These are phyloP conservation scores for Amiota minor DNA, from an alignment of 2,888 invertebrate genomes.

Conservation along the genomic window DNA sequence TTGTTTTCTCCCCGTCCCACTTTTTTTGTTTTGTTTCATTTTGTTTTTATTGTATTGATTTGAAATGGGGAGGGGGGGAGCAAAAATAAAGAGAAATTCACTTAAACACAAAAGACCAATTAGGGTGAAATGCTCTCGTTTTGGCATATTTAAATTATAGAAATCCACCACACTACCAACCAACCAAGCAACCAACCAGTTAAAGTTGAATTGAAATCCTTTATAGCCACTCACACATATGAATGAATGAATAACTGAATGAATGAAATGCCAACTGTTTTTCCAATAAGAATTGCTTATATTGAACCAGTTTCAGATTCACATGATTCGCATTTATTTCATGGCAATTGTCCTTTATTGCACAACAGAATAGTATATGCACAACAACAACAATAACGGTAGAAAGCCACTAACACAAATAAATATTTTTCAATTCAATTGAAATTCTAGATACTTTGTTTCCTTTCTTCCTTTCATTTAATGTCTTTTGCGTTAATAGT, in stretches of 20 bases:
- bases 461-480: too few relatives aligned
- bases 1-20: background rate
- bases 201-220: too few relatives aligned
- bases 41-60: slow-evolving; percentile 2
- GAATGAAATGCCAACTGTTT: background rate
- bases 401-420: slow-evolving; percentile 31
- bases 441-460: slow-evolving; percentile 36
- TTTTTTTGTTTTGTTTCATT: background rate
- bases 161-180: background rate
- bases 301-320: too few relatives aligned
- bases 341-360: slow-evolving; percentile 43
- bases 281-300: background rate
- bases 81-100: background rate
- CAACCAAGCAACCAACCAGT: too few relatives aligned
- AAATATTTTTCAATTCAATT: slow-evolving; percentile 58
- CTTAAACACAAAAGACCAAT: slow-evolving; percentile 29
- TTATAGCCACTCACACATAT: background rate
- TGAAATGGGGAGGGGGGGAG: background rate
- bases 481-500: too few relatives aligned
- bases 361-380: slow-evolving; percentile 3
- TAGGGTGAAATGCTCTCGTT: slow-evolving; percentile 12
- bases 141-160: slow-evolving; percentile 6
- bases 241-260: background rate
- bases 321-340: slow-evolving; percentile 18
- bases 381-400: background rate